A percentile compares a stretch with the other conserved stretches of the same genome.
These are phyloP conservation scores for Cossypha polioptera DNA, from an alignment of 2,797 vertebrate species.

Conservation along the genomic window DNA sequence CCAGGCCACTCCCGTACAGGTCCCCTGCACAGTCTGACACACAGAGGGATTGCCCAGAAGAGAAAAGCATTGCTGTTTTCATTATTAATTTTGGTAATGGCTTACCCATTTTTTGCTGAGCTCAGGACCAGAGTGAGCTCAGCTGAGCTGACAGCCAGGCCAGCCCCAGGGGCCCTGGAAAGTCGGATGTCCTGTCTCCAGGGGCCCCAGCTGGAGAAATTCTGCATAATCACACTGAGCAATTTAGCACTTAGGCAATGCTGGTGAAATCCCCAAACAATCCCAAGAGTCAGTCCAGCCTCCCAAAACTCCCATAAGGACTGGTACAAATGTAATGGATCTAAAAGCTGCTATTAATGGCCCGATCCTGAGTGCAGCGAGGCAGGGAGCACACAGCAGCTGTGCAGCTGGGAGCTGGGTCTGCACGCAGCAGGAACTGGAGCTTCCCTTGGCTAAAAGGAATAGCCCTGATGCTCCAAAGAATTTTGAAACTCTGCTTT, in stretches of 20 bases:
- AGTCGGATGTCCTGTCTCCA: constrained; percentile 54
- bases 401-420: background rate
- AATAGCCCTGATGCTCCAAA: constrained; percentile 31
- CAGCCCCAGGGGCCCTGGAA: background rate
- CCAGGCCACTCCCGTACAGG: rapidly evolving
- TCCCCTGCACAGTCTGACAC: background rate
- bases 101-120: background rate
- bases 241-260: constrained; percentile 75
- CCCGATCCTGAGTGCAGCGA: constrained; percentile 2
- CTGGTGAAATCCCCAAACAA: constrained; percentile 73
- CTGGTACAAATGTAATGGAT: constrained; percentile 57
- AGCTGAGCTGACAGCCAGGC: background rate
- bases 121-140: background rate
- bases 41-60: background rate
- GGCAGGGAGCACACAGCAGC: background rate
- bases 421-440: background rate
- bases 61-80: background rate
- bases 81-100: constrained; percentile 6
- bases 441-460: background rate
- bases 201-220: constrained; percentile 56
- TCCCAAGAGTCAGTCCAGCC: constrained; percentile 69
- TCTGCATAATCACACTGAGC: constrained; percentile 69
- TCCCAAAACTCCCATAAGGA: constrained; percentile 66
- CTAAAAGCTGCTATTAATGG: constrained; percentile 44
- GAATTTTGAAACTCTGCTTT: constrained; percentile 34